These are phyloP conservation scores for Panopea generosa DNA, from an alignment of 2,888 invertebrate species.

Conservation along the genomic window DNA sequence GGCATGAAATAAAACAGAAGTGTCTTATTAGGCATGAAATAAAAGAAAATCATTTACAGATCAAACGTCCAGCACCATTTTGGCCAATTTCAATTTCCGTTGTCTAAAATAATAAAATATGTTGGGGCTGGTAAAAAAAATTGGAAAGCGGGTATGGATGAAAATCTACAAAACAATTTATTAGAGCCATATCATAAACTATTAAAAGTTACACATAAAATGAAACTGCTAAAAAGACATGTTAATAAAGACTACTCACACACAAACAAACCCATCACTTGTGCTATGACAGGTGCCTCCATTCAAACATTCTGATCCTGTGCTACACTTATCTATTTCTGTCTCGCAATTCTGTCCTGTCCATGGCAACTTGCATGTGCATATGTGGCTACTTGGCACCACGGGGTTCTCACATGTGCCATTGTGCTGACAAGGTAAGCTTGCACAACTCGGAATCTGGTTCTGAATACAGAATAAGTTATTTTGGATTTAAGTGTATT, in stretches of 20 bases:
- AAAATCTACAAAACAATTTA: not conserved
- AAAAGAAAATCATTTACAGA: too few relatives aligned
- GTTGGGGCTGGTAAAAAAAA: too few relatives aligned
- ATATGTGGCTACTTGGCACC: conserved; percentile 40
- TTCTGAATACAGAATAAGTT: too few relatives aligned
- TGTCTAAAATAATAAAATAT: too few relatives aligned
- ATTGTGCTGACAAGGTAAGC: conserved; percentile 69
- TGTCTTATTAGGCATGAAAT: too few relatives aligned
- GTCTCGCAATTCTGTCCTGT: conserved; percentile 59
- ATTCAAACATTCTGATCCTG: conserved; percentile 56
- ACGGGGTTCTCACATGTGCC: conserved; percentile 60
- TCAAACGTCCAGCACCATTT: too few relatives aligned
- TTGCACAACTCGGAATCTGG: conserved; percentile 54
- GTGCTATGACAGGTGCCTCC: conserved; percentile 65
- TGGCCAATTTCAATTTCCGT: too few relatives aligned
- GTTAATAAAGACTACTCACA: conserved; percentile 61
- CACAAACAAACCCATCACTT: conserved; percentile 60
- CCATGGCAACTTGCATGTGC: conserved; percentile 59
- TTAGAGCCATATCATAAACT: not conserved
- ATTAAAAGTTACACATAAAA: too few relatives aligned
- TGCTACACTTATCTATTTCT: conserved; percentile 45
- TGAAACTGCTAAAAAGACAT: not conserved
- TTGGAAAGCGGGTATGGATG: too few relatives aligned
- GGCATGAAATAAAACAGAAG: too few relatives aligned
- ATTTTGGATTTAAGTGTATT: too few relatives aligned